Conservation (phyloP, 1,140 invertebrate species). For the Drosophila mauritiana region DNA sequence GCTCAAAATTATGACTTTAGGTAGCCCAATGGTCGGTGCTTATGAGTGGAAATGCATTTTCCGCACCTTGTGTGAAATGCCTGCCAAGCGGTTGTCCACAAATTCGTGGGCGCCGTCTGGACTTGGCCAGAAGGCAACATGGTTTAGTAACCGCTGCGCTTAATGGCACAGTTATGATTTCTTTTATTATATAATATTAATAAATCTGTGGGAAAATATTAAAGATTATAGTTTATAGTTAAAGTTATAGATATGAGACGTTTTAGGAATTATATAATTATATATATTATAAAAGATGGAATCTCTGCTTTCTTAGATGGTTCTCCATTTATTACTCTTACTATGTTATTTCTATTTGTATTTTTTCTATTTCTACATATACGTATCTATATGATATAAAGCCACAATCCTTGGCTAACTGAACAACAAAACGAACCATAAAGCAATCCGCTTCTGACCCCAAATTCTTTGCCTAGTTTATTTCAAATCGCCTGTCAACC, state of each 20-base stretch:
- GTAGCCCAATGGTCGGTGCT: constrained; percentile 40
- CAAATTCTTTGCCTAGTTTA: constrained; percentile 7
- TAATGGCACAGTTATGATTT: constrained; percentile 8
- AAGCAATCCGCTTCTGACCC: neutral
- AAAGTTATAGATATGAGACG: too few species aligned
- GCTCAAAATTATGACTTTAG: constrained; percentile 42
- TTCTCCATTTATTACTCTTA: too few species aligned
- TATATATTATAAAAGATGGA: too few species aligned
- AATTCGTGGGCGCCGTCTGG: constrained; percentile 31
- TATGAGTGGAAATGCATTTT: constrained; percentile 44
- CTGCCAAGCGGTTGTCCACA: neutral
- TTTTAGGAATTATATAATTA: too few species aligned
- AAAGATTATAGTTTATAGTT: neutral
- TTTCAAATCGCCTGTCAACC: constrained; percentile 25
- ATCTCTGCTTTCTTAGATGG: too few species aligned
- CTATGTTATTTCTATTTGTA: too few species aligned
- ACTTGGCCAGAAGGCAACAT: constrained; percentile 27
- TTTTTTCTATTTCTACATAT: too few species aligned
- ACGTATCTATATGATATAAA: too few species aligned
- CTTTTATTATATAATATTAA: constrained; percentile 29
- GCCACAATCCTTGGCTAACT: too few species aligned
- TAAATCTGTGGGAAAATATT: neutral
- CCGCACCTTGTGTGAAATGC: constrained; percentile 30
- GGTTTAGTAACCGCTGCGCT: constrained; percentile 7
- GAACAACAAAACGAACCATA: neutral